Evolutionary conservation across 92 coral and sea anemone species (phyloP).

Genomic region (Pocillopora meandrina): DNA sequence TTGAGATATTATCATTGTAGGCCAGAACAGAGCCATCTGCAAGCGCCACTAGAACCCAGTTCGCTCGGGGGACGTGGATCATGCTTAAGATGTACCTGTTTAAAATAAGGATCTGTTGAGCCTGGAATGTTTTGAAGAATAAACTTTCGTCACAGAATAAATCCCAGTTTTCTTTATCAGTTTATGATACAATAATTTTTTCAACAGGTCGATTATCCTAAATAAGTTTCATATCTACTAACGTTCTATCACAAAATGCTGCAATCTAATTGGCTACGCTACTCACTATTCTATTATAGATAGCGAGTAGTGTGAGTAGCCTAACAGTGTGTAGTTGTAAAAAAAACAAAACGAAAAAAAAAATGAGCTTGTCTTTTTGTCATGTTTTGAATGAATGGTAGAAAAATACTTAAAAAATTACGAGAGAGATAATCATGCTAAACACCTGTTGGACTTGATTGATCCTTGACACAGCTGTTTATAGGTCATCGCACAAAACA

Average conservation of each 20-base stretch:
- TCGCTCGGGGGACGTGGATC: conserved; percentile 94
- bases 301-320: too few species aligned
- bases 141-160: background rate
- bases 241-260: too few species aligned
- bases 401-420: too few species aligned
- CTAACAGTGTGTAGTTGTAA: too few species aligned
- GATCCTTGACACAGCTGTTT: conserved; percentile 92
- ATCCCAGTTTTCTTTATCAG: background rate
- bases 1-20: conserved; percentile 90
- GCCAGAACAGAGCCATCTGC: conserved; percentile 91
- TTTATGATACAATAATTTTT: background rate
- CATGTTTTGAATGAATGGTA: too few species aligned
- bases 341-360: too few species aligned
- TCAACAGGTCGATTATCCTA: background rate
- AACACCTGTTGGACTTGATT: conserved; percentile 60
- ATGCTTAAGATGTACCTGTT: conserved; percentile 82
- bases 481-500: conserved; percentile 92
- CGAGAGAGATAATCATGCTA: background rate
- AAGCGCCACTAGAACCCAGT: conserved; percentile 93
- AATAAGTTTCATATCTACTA: too few species aligned
- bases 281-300: too few species aligned
- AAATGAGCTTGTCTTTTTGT: too few species aligned
- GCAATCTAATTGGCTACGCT: too few species aligned
- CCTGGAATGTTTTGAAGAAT: background rate
- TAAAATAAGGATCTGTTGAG: background rate